Evolutionary conservation across 2,113 vertebrate species (phyloP), one percentile per base, ranked within the genome.

Genomic region (Alosa alosa): DNA sequence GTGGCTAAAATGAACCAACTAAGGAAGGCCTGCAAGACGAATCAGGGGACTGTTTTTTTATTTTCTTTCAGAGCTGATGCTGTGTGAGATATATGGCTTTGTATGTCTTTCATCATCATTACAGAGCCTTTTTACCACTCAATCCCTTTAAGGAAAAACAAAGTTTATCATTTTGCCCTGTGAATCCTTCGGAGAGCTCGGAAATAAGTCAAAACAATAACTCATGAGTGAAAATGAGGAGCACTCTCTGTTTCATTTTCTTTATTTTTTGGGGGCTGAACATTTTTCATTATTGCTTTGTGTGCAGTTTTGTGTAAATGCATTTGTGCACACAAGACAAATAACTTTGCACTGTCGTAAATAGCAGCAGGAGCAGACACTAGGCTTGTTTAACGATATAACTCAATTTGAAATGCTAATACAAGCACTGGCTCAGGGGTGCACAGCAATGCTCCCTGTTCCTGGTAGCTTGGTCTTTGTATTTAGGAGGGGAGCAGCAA

Each of bases 381-480:
- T 88, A 88, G 90, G 91, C 91, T 94, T 94, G 89, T 91, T 93
- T 93, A 93, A 93, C 68, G 86, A 88, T 92, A 91, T 93, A 94
- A 92, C 91, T 94, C 93, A 91, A 92, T 95, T 95, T 94, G 88
- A 93, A 94, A 95, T 94, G 93, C 92, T 94, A 94, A 94, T 91
- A 93, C 81, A 57, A 87, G 89, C 87, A 85, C 46, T 47, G 86
- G 92, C 93, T 93, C 89, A 64, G 90, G 90, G 92, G 90, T 90
- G 91, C 85, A 90, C 83, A 85, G 87, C 52, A 57, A 87, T 55
- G 75, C 89, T 36, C 87, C 91, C 88, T 64, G 83, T 41, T 86
- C 86, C 88, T 87, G 55, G 84, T 90, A 92, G 91, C 92, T 92
- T 90, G 90, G 86, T 91, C 86, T 64, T 89, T 90, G 87, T 89